Percentiles rank a stretch among this genome's conserved stretches.
Evolutionary conservation across 2,113 vertebrate species (phyloP).

Genomic region (Sinocyclocheilus anshuiensis): DNA sequence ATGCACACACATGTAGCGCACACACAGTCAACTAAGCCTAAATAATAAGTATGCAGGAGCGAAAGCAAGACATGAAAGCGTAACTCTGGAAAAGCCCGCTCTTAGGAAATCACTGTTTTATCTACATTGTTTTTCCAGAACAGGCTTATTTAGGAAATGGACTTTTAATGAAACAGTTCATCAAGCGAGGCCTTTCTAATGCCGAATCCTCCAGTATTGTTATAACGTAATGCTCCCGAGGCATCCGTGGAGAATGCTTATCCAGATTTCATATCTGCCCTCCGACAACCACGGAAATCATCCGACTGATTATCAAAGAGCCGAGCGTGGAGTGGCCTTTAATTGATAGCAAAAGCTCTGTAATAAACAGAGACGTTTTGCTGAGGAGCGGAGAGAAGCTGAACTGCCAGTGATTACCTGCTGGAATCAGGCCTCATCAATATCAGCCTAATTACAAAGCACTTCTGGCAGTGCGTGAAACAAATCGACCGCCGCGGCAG

Average conservation of each 20-base stretch:
- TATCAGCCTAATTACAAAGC: conserved; percentile 80
- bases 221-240: conserved; percentile 26
- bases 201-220: neutral
- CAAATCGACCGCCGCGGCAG: conserved; percentile 67
- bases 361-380: conserved; percentile 80
- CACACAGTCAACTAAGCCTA: conserved; percentile 36
- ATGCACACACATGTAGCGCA: conserved; percentile 23
- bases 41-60: conserved; percentile 20
- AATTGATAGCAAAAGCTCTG: conserved; percentile 56
- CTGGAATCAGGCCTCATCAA: conserved; percentile 78
- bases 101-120: conserved; percentile 12
- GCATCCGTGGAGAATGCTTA: conserved; percentile 52
- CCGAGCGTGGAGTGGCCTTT: conserved; percentile 31
- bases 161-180: conserved; percentile 33
- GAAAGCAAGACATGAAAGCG: neutral
- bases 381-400: conserved; percentile 72
- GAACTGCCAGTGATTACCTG: conserved; percentile 77
- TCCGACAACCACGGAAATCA: conserved; percentile 39
- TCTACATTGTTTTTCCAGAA: conserved; percentile 9
- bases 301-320: conserved; percentile 45
- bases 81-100: neutral
- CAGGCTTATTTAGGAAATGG: conserved; percentile 26
- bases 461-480: conserved; percentile 78
- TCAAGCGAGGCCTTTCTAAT: conserved; percentile 13
- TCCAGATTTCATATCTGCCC: conserved; percentile 44